Evolutionary conservation across 2,888 invertebrate genomes (phyloP).

Genomic region (Pachymerium ferrugineum): DNA sequence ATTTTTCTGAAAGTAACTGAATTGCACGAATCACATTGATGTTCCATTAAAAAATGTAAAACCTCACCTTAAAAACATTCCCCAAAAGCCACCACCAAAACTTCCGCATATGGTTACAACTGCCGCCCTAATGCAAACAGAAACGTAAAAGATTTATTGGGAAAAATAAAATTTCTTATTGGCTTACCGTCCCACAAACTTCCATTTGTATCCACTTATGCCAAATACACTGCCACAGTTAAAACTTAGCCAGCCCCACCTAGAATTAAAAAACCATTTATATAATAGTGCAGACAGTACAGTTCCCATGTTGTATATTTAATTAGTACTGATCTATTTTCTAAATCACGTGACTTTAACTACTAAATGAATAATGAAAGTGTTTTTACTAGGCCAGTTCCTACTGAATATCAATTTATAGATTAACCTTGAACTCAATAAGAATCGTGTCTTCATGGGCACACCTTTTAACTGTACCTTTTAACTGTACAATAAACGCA

Average conservation of each 20-base stretch:
- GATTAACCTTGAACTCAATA: background rate
- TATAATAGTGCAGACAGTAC: too few relatives aligned
- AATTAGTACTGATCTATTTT: background rate
- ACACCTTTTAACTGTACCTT: too few relatives aligned
- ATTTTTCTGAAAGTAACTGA: slow-evolving; percentile 18
- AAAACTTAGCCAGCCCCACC: slow-evolving; percentile 93
- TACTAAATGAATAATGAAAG: background rate
- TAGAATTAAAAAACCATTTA: slow-evolving; percentile 39
- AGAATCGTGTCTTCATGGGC: background rate
- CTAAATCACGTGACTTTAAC: background rate
- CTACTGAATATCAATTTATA: background rate
- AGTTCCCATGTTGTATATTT: background rate
- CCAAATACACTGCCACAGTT: slow-evolving; percentile 71
- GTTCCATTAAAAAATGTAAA: background rate
- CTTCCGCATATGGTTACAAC: slow-evolving; percentile 87
- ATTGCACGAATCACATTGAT: background rate
- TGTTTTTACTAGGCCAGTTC: slow-evolving; percentile 1
- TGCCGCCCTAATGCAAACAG: slow-evolving; percentile 58
- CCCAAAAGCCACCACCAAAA: slow-evolving; percentile 77
- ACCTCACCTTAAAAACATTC: slow-evolving; percentile 46
- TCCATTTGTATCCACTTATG: slow-evolving; percentile 79
- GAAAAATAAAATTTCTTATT: background rate
- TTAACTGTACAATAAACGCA: background rate
- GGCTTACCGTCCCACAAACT: slow-evolving; percentile 60
- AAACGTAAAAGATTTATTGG: background rate